phyloP scores from a whole-genome alignment of 2,888 invertebrate species.

The Chalcis sispes region DNA sequence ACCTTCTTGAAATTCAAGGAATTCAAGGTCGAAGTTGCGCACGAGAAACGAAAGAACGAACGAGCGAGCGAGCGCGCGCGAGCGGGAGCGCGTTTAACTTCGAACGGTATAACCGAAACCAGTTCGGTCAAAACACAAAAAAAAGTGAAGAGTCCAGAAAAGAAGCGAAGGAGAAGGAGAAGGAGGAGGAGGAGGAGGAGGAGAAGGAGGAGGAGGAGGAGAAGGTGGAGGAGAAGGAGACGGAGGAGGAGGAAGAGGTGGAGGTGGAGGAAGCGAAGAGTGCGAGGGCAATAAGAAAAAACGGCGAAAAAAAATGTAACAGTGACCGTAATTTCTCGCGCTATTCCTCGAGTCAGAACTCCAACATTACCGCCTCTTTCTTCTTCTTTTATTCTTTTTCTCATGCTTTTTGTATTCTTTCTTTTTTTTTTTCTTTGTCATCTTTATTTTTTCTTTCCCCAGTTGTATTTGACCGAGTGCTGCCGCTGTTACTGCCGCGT shows the following conservation, averaged over 20 bases:
- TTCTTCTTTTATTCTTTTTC: background rate
- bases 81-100: conserved; percentile 45
- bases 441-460: too few species aligned
- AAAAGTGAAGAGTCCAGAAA: background rate
- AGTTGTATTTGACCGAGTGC: too few species aligned
- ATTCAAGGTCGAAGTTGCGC: conserved; percentile 56
- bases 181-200: background rate
- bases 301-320: conserved; percentile 48
- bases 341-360: conserved; percentile 28
- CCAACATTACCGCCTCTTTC: background rate
- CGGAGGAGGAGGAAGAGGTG: too few species aligned
- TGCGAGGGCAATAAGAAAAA: conserved; percentile 4
- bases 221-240: too few species aligned
- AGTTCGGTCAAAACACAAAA: conserved; percentile 44
- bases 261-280: too few species aligned
- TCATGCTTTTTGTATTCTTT: background rate
- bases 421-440: background rate
- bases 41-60: conserved; percentile 4
- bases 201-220: background rate
- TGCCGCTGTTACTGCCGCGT: background rate
- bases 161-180: background rate
- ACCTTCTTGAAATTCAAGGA: conserved; percentile 59
- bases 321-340: conserved; percentile 55
- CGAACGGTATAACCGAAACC: conserved; percentile 53
- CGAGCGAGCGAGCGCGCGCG: conserved; percentile 28